These are phyloP conservation scores for Drosophila acutilabella DNA, from an alignment of 2,888 invertebrate genomes.

Conservation along the genomic window DNA sequence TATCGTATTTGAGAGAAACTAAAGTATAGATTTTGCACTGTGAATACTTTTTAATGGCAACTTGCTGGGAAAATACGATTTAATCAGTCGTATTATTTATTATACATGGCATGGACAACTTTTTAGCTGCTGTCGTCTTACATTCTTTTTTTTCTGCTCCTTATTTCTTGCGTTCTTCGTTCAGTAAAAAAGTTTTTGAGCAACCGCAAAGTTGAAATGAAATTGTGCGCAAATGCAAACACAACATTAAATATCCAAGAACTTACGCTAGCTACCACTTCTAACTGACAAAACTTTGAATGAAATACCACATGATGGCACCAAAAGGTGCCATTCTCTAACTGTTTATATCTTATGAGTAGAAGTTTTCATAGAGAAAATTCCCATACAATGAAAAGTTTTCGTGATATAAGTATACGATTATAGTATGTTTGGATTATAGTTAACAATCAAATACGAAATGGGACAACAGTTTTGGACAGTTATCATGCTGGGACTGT, in stretches of 20 bases:
- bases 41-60: constrained; percentile 81
- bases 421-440: constrained; percentile 12
- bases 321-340: constrained; percentile 5
- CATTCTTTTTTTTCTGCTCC: background rate
- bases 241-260: constrained; percentile 61
- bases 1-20: constrained; percentile 78
- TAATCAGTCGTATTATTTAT: constrained; percentile 79
- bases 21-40: constrained; percentile 77
- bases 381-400: background rate
- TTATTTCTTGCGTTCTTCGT: constrained; percentile 18
- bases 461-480: constrained; percentile 18
- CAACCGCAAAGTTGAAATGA: constrained; percentile 64
- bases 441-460: constrained; percentile 22
- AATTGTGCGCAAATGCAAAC: constrained; percentile 61
- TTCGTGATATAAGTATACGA: constrained; percentile 1
- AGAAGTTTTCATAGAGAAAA: background rate
- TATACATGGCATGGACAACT: constrained; percentile 74
- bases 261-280: constrained; percentile 39
- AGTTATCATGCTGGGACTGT: constrained; percentile 56
- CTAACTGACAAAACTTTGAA: constrained; percentile 53
- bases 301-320: constrained; percentile 33
- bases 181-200: constrained; percentile 44
- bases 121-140: constrained; percentile 41
- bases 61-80: constrained; percentile 70
- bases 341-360: background rate